phyloP scores from a whole-genome alignment of 2,888 invertebrate species.

The Drosophila ochracea region DNA sequence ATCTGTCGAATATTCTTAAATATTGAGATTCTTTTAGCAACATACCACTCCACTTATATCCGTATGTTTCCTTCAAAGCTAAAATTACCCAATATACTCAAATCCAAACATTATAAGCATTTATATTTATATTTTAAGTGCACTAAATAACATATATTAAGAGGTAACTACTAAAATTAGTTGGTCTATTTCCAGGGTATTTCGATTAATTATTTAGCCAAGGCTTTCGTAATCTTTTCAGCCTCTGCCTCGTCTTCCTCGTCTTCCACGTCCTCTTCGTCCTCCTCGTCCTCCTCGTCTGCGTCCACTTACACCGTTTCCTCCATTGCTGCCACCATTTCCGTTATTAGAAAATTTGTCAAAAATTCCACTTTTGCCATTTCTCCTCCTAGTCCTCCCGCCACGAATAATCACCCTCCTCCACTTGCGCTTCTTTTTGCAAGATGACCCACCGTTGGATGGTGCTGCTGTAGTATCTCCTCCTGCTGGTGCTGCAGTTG shows the following conservation, averaged over 20 bases:
- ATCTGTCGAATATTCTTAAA: not conserved
- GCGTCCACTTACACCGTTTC: not conserved
- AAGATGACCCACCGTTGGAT: not conserved
- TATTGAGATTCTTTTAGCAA: not conserved
- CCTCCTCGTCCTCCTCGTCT: not conserved
- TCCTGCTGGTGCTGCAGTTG: no score
- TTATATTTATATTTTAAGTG: not conserved
- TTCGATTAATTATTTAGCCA: not conserved
- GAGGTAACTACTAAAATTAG: not conserved
- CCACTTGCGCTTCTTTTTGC: slow-evolving; percentile 9
- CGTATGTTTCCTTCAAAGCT: not conserved
- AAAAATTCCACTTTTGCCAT: not conserved
- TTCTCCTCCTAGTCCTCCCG: not conserved
- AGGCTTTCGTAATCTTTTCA: not conserved
- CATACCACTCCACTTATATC: not conserved
- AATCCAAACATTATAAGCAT: not conserved
- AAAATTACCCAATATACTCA: not conserved
- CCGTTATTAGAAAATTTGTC: not conserved
- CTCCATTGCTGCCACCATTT: no score
- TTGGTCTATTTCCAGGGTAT: not conserved
- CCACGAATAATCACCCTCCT: not conserved
- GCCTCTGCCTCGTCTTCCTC: not conserved
- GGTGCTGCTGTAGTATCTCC: not conserved
- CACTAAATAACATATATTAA: slow-evolving; percentile 1
- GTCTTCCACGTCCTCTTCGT: not conserved